Evolutionary conservation across 2,797 vertebrate species (phyloP).

Genomic region (Galago senegalensis): DNA sequence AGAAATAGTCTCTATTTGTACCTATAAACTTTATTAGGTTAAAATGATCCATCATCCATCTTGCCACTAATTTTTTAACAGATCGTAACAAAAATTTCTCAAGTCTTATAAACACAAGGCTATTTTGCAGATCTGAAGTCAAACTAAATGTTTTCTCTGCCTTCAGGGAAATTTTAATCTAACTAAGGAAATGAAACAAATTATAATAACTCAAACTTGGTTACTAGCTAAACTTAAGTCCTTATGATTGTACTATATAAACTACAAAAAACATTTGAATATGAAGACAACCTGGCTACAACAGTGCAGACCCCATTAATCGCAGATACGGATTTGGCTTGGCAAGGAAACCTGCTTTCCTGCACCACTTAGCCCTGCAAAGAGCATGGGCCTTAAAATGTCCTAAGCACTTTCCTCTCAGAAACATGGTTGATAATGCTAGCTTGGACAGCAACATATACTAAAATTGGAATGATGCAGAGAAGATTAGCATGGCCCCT

Average conservation of each 20-base stretch:
- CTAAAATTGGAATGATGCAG: too few relatives aligned
- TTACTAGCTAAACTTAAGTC: neutral
- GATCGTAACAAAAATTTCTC: constrained; percentile 24
- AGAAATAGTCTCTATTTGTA: constrained; percentile 34
- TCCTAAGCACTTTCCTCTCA: constrained; percentile 37
- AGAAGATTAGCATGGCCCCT: too few relatives aligned
- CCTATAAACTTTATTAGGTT: neutral
- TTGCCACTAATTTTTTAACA: constrained; percentile 49
- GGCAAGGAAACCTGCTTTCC: too few relatives aligned
- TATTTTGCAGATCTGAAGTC: neutral
- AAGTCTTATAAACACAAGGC: neutral
- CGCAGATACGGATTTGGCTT: neutral
- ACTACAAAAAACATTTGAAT: neutral
- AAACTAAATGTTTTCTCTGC: constrained; percentile 55
- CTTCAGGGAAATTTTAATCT: constrained; percentile 46
- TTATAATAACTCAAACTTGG: constrained; percentile 34
- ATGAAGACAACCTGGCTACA: neutral
- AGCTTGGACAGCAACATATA: too few relatives aligned
- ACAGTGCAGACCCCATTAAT: neutral
- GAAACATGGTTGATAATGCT: constrained; percentile 32
- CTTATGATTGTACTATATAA: neutral
- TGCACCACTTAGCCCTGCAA: neutral
- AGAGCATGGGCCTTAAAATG: neutral
- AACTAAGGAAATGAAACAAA: constrained; percentile 45
- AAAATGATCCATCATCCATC: neutral